Percentiles rank a stretch among this genome's conserved stretches.
phyloP scores from a whole-genome alignment of 2,797 vertebrate species.

The Mus minutoides region DNA sequence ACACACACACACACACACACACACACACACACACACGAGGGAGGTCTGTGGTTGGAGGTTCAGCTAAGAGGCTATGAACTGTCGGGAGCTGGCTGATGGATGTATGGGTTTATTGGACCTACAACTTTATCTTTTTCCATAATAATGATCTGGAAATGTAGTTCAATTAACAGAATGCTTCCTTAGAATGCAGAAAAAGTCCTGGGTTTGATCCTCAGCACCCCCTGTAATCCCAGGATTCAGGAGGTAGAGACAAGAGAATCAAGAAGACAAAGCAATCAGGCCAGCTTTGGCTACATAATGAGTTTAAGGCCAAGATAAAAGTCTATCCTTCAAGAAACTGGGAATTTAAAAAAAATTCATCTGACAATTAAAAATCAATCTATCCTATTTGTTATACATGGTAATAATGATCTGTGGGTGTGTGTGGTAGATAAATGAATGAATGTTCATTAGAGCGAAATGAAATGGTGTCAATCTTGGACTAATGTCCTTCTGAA shows the following conservation, averaged over 20 bases:
- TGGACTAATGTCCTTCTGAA: neutral
- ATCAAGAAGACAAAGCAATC: neutral
- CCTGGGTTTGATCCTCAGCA: neutral
- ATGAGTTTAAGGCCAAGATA: neutral
- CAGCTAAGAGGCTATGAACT: neutral
- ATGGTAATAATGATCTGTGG: neutral
- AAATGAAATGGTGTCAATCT: neutral
- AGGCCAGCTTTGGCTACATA: neutral
- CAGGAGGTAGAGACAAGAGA: neutral
- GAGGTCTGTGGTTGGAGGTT: too few relatives aligned
- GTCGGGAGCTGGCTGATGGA: neutral
- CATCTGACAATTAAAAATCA: slow-evolving; percentile 24
- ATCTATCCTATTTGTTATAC: neutral
- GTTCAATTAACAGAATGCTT: neutral
- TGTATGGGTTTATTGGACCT: neutral
- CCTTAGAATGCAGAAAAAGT: neutral
- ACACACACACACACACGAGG: neutral
- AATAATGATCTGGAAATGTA: neutral
- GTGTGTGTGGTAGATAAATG: neutral
- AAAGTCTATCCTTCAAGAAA: slow-evolving; percentile 63
- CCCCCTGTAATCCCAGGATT: neutral
- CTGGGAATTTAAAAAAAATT: slow-evolving; percentile 43
- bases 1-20: too few relatives aligned
- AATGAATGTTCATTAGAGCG: neutral
- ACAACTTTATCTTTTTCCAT: neutral